phyloP scores from a whole-genome alignment of 1,140 invertebrate species.

The Drosophila yakuba region DNA sequence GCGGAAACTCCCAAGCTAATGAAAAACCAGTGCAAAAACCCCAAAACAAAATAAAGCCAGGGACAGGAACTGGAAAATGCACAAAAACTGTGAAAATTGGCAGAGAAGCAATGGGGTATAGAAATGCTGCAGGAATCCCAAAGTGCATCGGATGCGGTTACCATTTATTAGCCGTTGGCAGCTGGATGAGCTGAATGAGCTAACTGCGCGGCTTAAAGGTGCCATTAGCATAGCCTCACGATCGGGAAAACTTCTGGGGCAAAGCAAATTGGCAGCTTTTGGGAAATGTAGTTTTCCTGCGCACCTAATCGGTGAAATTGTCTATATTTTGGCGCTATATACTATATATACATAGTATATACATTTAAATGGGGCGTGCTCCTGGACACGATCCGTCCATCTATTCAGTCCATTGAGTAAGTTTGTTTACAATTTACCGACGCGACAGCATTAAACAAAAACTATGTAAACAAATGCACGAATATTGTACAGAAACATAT shows the following conservation, averaged over 20 bases:
- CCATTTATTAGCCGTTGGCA: constrained; percentile 66
- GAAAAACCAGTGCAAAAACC: constrained; percentile 39
- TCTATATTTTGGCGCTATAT: background rate
- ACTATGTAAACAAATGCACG: constrained; percentile 13
- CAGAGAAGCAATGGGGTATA: background rate
- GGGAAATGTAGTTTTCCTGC: constrained; percentile 6
- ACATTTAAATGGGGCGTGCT: constrained; percentile 50
- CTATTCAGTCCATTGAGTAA: constrained; percentile 26
- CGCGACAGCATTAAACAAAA: constrained; percentile 72
- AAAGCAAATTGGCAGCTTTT: background rate
- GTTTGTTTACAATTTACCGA: constrained; percentile 64
- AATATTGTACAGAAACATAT: constrained; percentile 9
- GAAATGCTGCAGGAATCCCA: background rate
- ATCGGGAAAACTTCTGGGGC: constrained; percentile 1
- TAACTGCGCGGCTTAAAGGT: constrained; percentile 52
- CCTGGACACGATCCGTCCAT: constrained; percentile 30
- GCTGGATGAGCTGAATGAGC: constrained; percentile 18
- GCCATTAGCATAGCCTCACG: constrained; percentile 50
- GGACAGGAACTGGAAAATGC: constrained; percentile 36
- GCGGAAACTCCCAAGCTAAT: constrained; percentile 38
- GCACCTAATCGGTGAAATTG: constrained; percentile 3
- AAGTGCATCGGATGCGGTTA: constrained; percentile 47
- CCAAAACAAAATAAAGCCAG: constrained; percentile 10
- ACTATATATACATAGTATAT: constrained; percentile 42
- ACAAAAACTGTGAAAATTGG: constrained; percentile 15